Percentiles rank a stretch among this genome's conserved stretches.
These are phyloP conservation scores for Cheilosia scutellata DNA, from an alignment of 2,888 invertebrate species.

Conservation along the genomic window DNA sequence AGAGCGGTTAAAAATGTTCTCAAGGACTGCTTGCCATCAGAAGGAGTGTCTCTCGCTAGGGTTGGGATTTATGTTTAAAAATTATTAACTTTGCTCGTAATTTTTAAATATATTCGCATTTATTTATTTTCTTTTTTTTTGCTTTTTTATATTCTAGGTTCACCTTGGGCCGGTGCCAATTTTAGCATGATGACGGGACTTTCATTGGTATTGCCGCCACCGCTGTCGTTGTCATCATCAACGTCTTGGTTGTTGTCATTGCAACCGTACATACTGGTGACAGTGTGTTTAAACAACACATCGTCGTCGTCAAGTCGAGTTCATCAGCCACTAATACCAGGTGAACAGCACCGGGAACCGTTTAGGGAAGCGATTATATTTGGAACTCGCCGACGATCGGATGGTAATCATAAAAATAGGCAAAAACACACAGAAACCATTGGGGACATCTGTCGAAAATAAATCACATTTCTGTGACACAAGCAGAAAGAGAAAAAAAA, in stretches of 20 bases:
- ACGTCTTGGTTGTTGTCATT: conserved; percentile 69
- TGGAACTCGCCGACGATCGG: conserved; percentile 43
- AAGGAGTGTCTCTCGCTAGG: conserved; percentile 6
- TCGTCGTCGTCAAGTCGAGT: conserved; percentile 52
- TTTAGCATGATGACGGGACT: conserved; percentile 76
- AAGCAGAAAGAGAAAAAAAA: conserved; percentile 2
- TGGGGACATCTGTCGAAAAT: conserved; percentile 66
- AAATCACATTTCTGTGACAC: conserved; percentile 55
- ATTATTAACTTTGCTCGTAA: conserved; percentile 61
- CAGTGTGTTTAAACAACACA: conserved; percentile 69
- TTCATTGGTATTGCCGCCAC: conserved; percentile 73
- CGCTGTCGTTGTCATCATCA: conserved; percentile 64
- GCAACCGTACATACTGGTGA: conserved; percentile 62
- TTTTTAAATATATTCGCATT: conserved; percentile 43
- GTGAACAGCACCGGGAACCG: conserved; percentile 47
- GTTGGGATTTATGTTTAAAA: conserved; percentile 34
- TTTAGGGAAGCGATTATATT: conserved; percentile 43
- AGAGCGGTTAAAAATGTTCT: conserved; percentile 15
- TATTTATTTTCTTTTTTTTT: conserved; percentile 12
- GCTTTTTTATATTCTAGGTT: conserved; percentile 63
- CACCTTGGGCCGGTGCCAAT: conserved; percentile 74
- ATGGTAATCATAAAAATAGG: conserved; percentile 53
- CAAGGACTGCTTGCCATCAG: conserved; percentile 47
- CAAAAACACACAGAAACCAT: conserved; percentile 34
- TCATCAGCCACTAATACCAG: conserved; percentile 58